Percentiles rank a stretch among this genome's conserved stretches.
Evolutionary conservation across 2,888 invertebrate species (phyloP).

Genomic region (Abrostola triplasia): DNA sequence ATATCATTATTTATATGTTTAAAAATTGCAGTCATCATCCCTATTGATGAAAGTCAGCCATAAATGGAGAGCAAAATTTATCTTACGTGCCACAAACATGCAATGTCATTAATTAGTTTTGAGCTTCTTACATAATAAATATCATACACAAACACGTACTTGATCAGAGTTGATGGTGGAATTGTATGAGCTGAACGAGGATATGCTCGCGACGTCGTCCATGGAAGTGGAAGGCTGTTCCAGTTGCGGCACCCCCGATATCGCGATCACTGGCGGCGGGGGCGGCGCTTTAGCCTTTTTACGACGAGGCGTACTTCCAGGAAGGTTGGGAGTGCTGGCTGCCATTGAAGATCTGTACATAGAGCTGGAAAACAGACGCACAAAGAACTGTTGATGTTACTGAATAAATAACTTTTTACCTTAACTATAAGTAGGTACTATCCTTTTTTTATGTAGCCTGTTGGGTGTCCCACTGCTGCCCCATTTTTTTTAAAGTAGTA

Average conservation of each 20-base stretch:
- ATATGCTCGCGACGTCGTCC: conserved; percentile 83
- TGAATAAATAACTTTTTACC: too few relatives aligned
- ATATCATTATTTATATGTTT: too few relatives aligned
- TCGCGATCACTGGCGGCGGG: conserved; percentile 83
- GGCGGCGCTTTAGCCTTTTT: conserved; percentile 91
- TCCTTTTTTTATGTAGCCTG: too few relatives aligned
- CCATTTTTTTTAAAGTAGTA: too few relatives aligned
- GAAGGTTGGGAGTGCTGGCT: conserved; percentile 82
- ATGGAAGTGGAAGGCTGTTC: conserved; percentile 71
- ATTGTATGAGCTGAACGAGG: conserved; percentile 81
- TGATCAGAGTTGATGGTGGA: conserved; percentile 80
- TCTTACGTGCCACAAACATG: too few relatives aligned
- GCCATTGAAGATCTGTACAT: conserved; percentile 78
- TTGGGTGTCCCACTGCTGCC: too few relatives aligned
- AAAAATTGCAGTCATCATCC: too few relatives aligned
- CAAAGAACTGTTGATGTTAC: too few relatives aligned
- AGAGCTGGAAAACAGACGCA: conserved; percentile 59
- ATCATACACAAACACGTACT: conserved; percentile 56
- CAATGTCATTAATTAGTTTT: too few relatives aligned
- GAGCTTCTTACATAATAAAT: background rate
- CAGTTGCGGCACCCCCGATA: conserved; percentile 56
- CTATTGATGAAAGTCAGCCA: too few relatives aligned
- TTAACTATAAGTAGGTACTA: too few relatives aligned
- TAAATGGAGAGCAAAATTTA: too few relatives aligned
- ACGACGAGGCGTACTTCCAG: conserved; percentile 81